Conservation (phyloP, 2,113 vertebrate species). For the Ciconia stormi region DNA sequence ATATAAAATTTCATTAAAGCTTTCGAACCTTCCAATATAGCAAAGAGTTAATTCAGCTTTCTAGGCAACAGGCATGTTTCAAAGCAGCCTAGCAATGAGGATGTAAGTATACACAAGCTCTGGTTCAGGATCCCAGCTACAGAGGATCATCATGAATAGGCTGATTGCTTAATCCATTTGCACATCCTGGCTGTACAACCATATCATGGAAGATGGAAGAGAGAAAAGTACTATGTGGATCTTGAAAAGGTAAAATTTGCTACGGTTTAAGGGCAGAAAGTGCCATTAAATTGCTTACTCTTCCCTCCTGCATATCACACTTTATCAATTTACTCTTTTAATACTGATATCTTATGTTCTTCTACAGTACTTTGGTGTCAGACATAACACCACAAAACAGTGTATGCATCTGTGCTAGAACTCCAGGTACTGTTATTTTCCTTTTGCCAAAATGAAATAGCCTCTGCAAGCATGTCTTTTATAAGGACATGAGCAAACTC, state of each 20-base stretch:
- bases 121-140: background rate
- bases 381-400: background rate
- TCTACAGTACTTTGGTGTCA: background rate
- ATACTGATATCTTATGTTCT: background rate
- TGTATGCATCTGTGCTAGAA: background rate
- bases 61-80: background rate
- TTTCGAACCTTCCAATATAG: background rate
- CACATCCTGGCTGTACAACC: background rate
- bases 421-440: background rate
- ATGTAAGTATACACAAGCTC: background rate
- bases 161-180: background rate
- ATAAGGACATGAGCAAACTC: background rate
- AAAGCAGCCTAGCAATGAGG: background rate
- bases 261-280: background rate
- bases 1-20: background rate
- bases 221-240: background rate
- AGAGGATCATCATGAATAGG: background rate
- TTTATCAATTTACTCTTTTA: background rate
- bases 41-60: background rate
- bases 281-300: background rate
- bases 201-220: background rate
- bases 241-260: background rate
- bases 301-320: background rate
- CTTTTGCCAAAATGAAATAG: background rate
- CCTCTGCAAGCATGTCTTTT: background rate